Evolutionary conservation across 2,113 vertebrate species (phyloP), one percentile per base, ranked within the genome.

Genomic region (Lepus americanus): DNA sequence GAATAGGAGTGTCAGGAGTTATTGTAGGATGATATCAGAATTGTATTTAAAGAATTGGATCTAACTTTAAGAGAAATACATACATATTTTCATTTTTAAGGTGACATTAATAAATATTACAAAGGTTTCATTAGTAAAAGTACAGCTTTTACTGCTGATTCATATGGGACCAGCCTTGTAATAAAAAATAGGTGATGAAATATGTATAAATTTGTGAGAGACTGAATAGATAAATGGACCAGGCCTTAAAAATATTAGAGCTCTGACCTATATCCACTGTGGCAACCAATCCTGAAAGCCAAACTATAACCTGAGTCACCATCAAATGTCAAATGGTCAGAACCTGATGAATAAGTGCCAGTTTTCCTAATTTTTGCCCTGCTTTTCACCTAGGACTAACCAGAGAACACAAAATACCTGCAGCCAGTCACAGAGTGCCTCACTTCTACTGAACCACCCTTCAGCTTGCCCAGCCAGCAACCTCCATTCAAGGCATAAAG

Each of bases 11-110:
- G 1, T 14, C 63, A 31, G 72, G 27, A 76, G 6, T 80, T 87
- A 44, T 55, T 92, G 29, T 16, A 80, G 13, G 16, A 51, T 79
- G 33, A 73, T 59, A 16, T 93, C 63, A 49, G 22, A 92, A 51
- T 64, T 88, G 2, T 63, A 63, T 86, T 73, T 82, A 51, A 88
- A 90, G 7, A 85, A 73, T 67, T 73, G 70, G 19, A 87, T 80
- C 22, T 87, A 23, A 20, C 59, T 91, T 88, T 39, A 64, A 94
- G 51, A 93, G 39, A 85, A 92, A 77, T 36, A 19, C 36, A 25
- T 67, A 14, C 0, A 8, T 81, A 87, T 80, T 31, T 84, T 92
- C 66, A 74, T 1, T 72, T 90, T 95, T 93, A 94, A 94, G 77
- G 49, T 87, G 83, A 55, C 64, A 76, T 19, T 82, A 82, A 87